Base-by-base conservation (phyloP, 2,888 invertebrate species). In the Ashinkailepas kermadecensis region DNA sequence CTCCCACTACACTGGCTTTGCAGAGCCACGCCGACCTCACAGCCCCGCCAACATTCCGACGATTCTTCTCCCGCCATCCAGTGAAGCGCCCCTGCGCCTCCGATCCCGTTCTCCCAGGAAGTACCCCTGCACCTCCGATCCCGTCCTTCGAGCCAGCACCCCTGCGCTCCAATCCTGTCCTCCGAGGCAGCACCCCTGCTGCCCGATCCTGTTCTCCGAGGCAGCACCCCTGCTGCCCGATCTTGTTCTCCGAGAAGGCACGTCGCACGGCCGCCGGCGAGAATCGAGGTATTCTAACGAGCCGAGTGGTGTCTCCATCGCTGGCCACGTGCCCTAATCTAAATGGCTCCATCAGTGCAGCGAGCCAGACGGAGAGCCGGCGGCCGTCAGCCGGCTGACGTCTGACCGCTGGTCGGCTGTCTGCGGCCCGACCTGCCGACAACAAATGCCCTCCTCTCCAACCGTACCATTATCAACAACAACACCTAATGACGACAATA, bases 241-340 rank as follows among this genome's bases (percentile, higher is more conserved):
- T 39, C 39, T 39, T 4, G 4, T 39, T 4, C 39, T 39, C 39
- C 39, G 39, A 39, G 39, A 39, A 1, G 39, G 39, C 39, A 4
- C 39, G 39, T 39, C 39, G 39, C 39, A 39, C 39, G 39, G 39
- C 39, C 39, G 39, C 39, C 39, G 39, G 39, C 39, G 39, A n/a
- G 39, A 39, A 39, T 39, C 39, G 15, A 64, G 18, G 13, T 67
- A 67, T 67, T 10, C 67, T 23, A 15, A 67, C 23, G 70, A 70
- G 70, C 70, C 23, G 70, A 39, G 25, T 39, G 13, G 25, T 70
- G 70, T 15, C 25, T 3, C 70, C 39, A 13, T 25, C 70, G 13
- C 21, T n/a, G 7, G 70, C 70, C 70, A 15, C 70, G 70, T 70
- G 70, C 70, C 70, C 70, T 39, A 70, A 70, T 70, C 70, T 70